Percentiles rank a stretch among this genome's conserved stretches.
Conservation (phyloP, 2,797 vertebrate species). For the Neosilurus mollespiculum region DNA sequence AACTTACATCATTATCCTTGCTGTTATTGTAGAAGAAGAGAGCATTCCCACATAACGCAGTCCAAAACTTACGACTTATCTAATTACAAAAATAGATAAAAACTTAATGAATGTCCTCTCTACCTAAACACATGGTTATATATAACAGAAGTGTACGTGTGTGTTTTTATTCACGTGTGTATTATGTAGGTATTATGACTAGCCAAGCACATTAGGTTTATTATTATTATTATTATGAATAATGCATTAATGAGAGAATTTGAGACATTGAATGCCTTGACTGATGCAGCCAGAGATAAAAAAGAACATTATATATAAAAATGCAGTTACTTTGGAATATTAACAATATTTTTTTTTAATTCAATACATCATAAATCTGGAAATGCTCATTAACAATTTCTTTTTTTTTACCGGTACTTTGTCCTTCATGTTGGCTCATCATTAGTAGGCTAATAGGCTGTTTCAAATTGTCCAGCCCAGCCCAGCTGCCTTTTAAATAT, state of each 20-base stretch:
- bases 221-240: not conserved
- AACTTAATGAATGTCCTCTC: not conserved
- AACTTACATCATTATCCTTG: slow-evolving; percentile 74
- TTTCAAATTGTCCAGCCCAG: no score
- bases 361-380: not conserved
- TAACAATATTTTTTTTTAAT: not conserved
- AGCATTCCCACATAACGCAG: slow-evolving; percentile 74
- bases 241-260: not conserved
- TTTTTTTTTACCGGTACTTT: not conserved
- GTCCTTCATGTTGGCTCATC: not conserved
- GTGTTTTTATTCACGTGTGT: not conserved
- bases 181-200: not conserved
- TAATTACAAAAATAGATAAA: slow-evolving; percentile 49
- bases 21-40: slow-evolving; percentile 79
- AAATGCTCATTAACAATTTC: not conserved
- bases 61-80: slow-evolving; percentile 77
- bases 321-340: not conserved
- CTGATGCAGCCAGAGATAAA: not conserved
- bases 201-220: no score
- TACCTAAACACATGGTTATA: not conserved
- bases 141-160: not conserved
- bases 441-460: no score
- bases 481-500: no score
- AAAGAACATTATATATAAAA: not conserved
- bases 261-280: no score